Evolutionary conservation across 2,888 invertebrate genomes (phyloP).

Genomic region (Chirona hameri): DNA sequence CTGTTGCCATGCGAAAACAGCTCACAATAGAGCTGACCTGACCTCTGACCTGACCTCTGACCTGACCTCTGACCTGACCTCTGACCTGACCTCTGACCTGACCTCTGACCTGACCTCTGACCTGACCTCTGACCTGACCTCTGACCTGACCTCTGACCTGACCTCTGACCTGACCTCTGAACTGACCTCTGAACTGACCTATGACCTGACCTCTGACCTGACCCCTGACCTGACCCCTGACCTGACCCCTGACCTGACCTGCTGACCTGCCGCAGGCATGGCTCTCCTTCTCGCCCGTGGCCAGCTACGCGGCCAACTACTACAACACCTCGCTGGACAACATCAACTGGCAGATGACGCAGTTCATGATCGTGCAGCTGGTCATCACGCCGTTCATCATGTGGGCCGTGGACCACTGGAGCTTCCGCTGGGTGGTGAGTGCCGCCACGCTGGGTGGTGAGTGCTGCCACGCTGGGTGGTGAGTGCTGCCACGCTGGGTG

Average conservation of each 20-base stretch:
- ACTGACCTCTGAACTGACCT: background rate
- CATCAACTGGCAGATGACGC: conserved; percentile 24
- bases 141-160: background rate
- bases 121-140: too few relatives aligned
- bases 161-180: background rate
- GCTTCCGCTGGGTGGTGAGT: conserved; percentile 28
- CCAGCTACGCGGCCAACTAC: conserved; percentile 6
- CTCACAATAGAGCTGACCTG: too few relatives aligned
- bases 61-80: too few relatives aligned
- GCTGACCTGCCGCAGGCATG: background rate
- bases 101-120: too few relatives aligned
- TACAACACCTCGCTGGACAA: background rate
- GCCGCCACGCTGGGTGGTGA: background rate
- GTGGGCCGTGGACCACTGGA: conserved; percentile 25
- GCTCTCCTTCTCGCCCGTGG: conserved; percentile 5
- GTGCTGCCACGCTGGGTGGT: background rate
- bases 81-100: too few relatives aligned
- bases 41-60: too few relatives aligned
- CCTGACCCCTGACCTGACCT: background rate
- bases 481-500: background rate
- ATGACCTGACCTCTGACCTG: background rate
- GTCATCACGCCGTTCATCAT: conserved; percentile 9
- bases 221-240: background rate
- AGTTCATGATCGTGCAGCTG: conserved; percentile 27
- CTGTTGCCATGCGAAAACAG: too few relatives aligned